Evolutionary conservation across 1,140 invertebrate species (phyloP).

Genomic region (Harpegnathos saltator): DNA sequence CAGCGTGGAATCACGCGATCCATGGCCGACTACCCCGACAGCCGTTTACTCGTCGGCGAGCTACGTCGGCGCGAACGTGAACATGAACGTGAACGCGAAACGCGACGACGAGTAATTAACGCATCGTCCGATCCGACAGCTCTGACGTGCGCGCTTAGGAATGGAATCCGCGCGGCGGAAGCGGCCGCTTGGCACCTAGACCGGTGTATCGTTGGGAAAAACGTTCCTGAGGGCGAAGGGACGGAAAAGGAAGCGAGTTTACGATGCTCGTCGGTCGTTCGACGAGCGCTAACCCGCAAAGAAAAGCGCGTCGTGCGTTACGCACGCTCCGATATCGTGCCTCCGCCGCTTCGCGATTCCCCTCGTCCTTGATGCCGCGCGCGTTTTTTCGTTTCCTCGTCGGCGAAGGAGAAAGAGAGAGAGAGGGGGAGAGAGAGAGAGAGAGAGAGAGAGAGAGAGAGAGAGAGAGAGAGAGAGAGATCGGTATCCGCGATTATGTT

Average conservation of each 20-base stretch:
- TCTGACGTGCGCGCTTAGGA: slow-evolving; percentile 68
- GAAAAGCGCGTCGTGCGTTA: slow-evolving; percentile 59
- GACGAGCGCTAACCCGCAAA: slow-evolving; percentile 1
- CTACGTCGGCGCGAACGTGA: too few relatives aligned
- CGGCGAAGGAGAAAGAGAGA: neutral
- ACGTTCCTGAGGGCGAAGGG: slow-evolving; percentile 26
- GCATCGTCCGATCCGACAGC: slow-evolving; percentile 69
- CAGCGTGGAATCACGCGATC: slow-evolving; percentile 66
- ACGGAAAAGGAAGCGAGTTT: slow-evolving; percentile 33
- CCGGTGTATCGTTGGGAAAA: slow-evolving; percentile 38
- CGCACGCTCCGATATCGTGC: neutral
- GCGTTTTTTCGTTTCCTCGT: slow-evolving; percentile 71
- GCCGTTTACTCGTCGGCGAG: slow-evolving; percentile 33
- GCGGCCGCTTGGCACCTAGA: slow-evolving; percentile 71
- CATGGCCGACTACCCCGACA: neutral
- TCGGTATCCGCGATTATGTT: slow-evolving; percentile 79
- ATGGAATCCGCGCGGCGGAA: slow-evolving; percentile 72
- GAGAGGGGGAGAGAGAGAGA: slow-evolving; percentile 17
- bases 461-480: slow-evolving; percentile 63
- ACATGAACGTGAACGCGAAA: slow-evolving; percentile 27
- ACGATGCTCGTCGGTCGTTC: slow-evolving; percentile 28
- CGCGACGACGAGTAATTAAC: slow-evolving; percentile 72
- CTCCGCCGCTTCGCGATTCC: slow-evolving; percentile 5
- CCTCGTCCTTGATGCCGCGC: slow-evolving; percentile 67
- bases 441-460: slow-evolving; percentile 63